Evolutionary conservation across 2,888 invertebrate genomes (phyloP), one percentile per base, ranked within the genome.

Genomic region (Athetis lepigone): DNA sequence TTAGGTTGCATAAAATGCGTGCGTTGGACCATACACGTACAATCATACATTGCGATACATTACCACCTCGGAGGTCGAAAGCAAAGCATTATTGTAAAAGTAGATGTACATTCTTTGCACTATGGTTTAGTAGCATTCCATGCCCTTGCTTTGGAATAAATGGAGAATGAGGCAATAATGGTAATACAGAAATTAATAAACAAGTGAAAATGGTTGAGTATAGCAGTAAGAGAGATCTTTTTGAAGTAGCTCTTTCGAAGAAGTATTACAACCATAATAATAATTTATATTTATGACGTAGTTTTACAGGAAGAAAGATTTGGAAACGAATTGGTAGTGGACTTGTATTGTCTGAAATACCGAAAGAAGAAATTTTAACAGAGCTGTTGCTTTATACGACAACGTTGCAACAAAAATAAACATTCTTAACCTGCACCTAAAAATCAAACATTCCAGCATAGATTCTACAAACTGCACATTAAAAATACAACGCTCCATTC

Each of bases 1-100:
- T 67, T 61, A 65, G 73, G 76, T 82, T 83, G 82, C 79, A 83
- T 79, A 76, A 61, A 79, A 73, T 78, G 77, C 71, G 76, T 77
- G 77, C 81, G 68, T 71, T 79, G 67, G 67, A 57, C 86, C 83
- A 80, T 87, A 84, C 79, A 85, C 61, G 75, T 74, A 56, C 51
- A 60, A 43, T 61, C 65, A 69, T 70, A 77, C 75, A 79, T 85
- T 86, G 80, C 81, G 52, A 64, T 70, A 70, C 33, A 77, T 68
- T 62, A 75, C 72, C 79, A 80, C 74, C 58, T 63, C 60, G 81
- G 81, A 88, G 85, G 87, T 80, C 80, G 79, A 66, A 63, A 70
- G 70, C 62, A 69, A 75, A 61, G 47, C 50, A 51, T 46, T 33
- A 33, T 13, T 59, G 42, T 71, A 65, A 78, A 67, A 70, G 60